Percentiles rank a stretch among this genome's conserved stretches.
Conservation (phyloP, 2,113 vertebrate species). For the Nansenia antarctica region DNA sequence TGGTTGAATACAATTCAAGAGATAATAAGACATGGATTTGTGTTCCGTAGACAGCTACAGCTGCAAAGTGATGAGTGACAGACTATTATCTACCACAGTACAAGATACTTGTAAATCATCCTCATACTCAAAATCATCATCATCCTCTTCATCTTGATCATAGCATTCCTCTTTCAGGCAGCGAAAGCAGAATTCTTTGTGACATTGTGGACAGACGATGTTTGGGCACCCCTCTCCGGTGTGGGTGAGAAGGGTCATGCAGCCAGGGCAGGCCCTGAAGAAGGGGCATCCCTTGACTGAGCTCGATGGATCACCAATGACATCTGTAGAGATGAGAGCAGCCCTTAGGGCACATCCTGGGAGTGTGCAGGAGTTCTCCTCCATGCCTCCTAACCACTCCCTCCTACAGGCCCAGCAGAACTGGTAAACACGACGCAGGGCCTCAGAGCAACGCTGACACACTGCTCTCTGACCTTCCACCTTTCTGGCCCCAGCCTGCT, state of each 20-base stretch:
- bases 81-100: slow-evolving; percentile 30
- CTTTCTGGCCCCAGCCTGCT: neutral
- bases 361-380: slow-evolving; percentile 11
- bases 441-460: slow-evolving; percentile 26
- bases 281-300: slow-evolving; percentile 36
- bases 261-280: slow-evolving; percentile 43
- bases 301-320: neutral
- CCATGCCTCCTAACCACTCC: slow-evolving; percentile 18
- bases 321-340: slow-evolving; percentile 30
- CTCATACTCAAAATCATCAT: neutral
- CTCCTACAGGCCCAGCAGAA: slow-evolving; percentile 49
- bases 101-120: neutral
- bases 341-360: slow-evolving; percentile 37
- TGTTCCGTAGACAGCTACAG: neutral
- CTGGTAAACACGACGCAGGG: slow-evolving; percentile 20
- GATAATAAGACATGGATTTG: neutral
- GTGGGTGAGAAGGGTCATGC: slow-evolving; percentile 44
- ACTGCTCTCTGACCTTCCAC: slow-evolving; percentile 19
- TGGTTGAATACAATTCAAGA: too few species aligned
- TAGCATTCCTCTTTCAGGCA: slow-evolving; percentile 20
- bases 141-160: neutral
- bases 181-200: slow-evolving; percentile 45
- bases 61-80: slow-evolving; percentile 5
- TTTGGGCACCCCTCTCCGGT: slow-evolving; percentile 36
- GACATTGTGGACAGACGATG: slow-evolving; percentile 31